Evolutionary conservation across 2,113 vertebrate genomes (phyloP).

Genomic region (Clupea harengus): DNA sequence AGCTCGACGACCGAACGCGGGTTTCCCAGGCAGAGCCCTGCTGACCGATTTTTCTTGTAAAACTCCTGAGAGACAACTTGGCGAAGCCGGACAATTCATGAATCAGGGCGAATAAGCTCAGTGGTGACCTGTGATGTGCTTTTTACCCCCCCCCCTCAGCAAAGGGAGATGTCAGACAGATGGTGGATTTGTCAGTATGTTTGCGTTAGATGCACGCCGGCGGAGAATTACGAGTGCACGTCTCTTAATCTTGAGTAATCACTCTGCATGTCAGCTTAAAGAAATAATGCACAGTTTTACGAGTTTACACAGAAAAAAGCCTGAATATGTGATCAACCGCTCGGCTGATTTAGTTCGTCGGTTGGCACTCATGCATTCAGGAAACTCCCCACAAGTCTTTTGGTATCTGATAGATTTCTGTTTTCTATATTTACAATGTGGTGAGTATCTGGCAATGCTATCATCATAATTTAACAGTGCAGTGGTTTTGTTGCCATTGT

Average conservation of each 20-base stretch:
- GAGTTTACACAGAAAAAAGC: not conserved
- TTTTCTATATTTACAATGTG: not conserved
- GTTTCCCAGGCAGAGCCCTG: not conserved
- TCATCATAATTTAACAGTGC: not conserved
- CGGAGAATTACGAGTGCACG: not conserved
- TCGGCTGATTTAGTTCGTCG: not conserved
- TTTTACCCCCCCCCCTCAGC: not conserved
- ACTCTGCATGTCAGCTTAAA: constrained; percentile 2
- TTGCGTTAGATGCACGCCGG: not conserved
- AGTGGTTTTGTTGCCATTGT: not conserved
- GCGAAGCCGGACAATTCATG: not conserved
- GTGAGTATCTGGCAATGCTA: not conserved
- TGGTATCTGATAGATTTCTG: not conserved
- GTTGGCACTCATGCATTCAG: not conserved
- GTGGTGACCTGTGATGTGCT: not conserved
- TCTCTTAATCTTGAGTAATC: not conserved
- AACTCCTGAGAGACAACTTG: not conserved
- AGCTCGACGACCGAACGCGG: not conserved
- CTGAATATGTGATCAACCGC: not conserved
- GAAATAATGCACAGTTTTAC: not conserved
- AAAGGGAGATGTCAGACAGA: not conserved
- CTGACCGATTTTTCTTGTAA: not conserved
- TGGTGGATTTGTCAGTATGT: not conserved
- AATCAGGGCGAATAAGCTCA: not conserved
- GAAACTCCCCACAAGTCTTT: not conserved